A percentile compares a stretch with the other conserved stretches of the same genome.
These are phyloP conservation scores for Phylloscopus collybita DNA, from an alignment of 2,797 vertebrate genomes.

Conservation along the genomic window DNA sequence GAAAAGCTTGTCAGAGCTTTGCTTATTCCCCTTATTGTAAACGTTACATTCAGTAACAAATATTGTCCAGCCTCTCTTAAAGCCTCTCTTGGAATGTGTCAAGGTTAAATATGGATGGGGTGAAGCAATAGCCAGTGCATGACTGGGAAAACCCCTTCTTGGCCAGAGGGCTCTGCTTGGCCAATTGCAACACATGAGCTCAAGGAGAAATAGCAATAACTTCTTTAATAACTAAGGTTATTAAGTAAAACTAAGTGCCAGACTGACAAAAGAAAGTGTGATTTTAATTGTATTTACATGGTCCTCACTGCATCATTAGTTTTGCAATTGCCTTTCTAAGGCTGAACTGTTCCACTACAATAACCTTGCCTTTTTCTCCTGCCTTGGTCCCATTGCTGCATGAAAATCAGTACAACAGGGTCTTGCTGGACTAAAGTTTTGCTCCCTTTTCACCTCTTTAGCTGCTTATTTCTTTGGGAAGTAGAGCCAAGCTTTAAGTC, in stretches of 20 bases:
- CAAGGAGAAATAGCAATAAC: neutral
- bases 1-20: neutral
- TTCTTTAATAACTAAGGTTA: neutral
- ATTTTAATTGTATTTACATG: neutral
- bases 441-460: conserved; percentile 14
- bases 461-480: neutral
- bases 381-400: neutral
- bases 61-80: neutral
- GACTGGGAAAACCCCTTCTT: neutral
- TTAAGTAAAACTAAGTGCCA: neutral
- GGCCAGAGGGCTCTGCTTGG: neutral
- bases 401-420: neutral
- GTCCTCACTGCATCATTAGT: neutral
- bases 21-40: neutral
- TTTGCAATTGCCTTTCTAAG: neutral
- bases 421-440: neutral
- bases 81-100: neutral
- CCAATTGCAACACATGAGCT: neutral
- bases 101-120: neutral
- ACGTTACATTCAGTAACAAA: neutral
- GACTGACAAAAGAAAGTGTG: neutral
- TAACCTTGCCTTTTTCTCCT: neutral
- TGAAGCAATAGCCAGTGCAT: neutral
- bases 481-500: conserved; percentile 25
- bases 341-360: neutral